Conservation (phyloP, 2,113 vertebrate genomes). For the Pygoscelis antarcticus region DNA sequence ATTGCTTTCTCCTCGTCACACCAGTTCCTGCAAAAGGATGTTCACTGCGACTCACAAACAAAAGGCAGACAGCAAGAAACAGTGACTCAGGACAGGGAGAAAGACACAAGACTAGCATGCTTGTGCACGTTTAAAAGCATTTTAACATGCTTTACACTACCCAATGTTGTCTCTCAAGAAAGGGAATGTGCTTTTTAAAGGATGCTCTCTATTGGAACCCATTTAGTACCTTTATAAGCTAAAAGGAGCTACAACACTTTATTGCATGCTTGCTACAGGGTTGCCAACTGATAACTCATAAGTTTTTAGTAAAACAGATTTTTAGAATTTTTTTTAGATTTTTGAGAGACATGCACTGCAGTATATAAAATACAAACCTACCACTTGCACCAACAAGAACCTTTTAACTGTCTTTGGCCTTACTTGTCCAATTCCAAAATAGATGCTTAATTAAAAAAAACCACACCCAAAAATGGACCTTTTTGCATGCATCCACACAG, state of each 20-base stretch:
- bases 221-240: not conserved
- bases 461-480: not conserved
- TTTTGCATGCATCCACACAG: not conserved
- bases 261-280: not conserved
- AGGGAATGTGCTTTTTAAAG: not conserved
- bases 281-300: not conserved
- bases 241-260: not conserved
- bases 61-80: not conserved
- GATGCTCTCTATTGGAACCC: not conserved
- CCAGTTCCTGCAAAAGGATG: not conserved
- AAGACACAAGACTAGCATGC: not conserved
- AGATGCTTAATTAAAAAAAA: not conserved
- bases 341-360: not conserved
- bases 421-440: not conserved
- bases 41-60: not conserved
- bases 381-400: not conserved
- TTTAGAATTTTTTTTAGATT: not conserved
- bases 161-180: not conserved
- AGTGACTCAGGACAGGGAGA: not conserved
- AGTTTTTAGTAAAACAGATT: not conserved
- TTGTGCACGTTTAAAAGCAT: not conserved
- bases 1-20: not conserved
- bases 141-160: not conserved
- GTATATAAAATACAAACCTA: not conserved
- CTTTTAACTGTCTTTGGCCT: not conserved